Base-by-base conservation (phyloP, 2,888 invertebrate genomes). In the Philereme vetulata region DNA sequence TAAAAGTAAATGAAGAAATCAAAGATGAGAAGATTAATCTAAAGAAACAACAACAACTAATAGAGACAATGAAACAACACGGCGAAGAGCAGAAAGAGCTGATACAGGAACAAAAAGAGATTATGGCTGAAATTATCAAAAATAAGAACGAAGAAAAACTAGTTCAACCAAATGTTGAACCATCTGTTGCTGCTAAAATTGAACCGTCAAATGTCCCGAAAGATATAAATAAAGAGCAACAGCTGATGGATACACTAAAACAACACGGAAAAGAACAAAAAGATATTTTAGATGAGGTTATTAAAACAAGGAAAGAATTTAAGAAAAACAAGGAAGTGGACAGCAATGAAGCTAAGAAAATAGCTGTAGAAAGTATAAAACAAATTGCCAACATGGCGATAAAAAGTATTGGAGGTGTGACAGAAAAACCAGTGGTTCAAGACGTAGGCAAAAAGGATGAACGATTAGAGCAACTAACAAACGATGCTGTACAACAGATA, bases 211-310 rank as follows among this genome's bases (percentile, higher is more conserved):
- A 61, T n/a, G 63, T 57, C 11, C 48, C 56, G n/a, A 62, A 59
- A 34, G 46, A n/a, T 5, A 44, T 7, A 32, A 44, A 62, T n/a
- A 63, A 65, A 42, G 62, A 70, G 47, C 60, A 67, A 34, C 56
- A 93, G 68, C 77, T 95, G 7, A 88, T 95, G 38, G 93, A 94
- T 77, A 94, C 94, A 11, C 89, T 96, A 21, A 94, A 95, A 80
- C 93, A 94, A 75, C 95, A 96, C 67, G 94, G 95, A 59, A 93
- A 95, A 69, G 94, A 95, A 75, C 95, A 95, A 71, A 94, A 95
- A 70, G 92, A 94, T 75, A 90, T 95, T 60, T 77, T 95, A 48
- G 86, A 94, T 64, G 93, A 95, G 76, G 85, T 95, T 32, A 92
- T 93, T 59, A 92, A 93, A 66, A 93, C 93, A 1, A 92, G 93